Conservation (phyloP, 2,113 vertebrate genomes). For the Dicerorhinus sumatrensis region DNA sequence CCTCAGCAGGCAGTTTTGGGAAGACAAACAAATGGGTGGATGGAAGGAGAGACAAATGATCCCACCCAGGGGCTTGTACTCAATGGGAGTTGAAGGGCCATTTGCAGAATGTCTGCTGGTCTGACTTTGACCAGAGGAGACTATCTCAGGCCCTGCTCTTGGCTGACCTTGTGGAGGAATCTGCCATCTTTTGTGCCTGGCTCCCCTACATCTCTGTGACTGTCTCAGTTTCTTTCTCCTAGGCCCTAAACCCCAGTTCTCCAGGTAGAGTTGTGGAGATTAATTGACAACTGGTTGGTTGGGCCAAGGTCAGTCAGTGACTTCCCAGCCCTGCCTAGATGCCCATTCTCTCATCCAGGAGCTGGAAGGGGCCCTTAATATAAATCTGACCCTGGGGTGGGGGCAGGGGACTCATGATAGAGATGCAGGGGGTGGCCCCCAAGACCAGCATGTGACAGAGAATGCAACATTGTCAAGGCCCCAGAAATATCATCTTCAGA, state of each 20-base stretch:
- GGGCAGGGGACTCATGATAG: neutral
- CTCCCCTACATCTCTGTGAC: neutral
- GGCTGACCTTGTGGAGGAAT: neutral
- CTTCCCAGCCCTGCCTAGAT: neutral
- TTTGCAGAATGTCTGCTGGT: neutral
- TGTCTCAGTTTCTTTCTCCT: slow-evolving; percentile 1
- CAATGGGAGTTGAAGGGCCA: neutral
- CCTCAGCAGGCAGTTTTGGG: slow-evolving; percentile 49
- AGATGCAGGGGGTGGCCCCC: neutral
- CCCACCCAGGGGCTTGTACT: neutral
- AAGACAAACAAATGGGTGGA: slow-evolving; percentile 44
- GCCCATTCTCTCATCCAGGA: neutral
- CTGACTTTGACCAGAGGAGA: neutral
- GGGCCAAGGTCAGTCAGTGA: slow-evolving; percentile 9
- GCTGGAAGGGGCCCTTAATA: neutral
- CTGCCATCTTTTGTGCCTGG: neutral
- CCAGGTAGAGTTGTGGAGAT: neutral
- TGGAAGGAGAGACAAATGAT: slow-evolving; percentile 54
- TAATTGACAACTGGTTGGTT: neutral
- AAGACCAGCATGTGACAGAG: neutral
- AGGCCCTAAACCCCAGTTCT: neutral
- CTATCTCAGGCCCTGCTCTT: slow-evolving; percentile 9
- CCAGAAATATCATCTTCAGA: neutral
- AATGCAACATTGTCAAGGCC: neutral
- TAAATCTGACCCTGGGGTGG: neutral